Conservation (phyloP, 2,888 invertebrate genomes). For the Chrysolina haemoptera region DNA sequence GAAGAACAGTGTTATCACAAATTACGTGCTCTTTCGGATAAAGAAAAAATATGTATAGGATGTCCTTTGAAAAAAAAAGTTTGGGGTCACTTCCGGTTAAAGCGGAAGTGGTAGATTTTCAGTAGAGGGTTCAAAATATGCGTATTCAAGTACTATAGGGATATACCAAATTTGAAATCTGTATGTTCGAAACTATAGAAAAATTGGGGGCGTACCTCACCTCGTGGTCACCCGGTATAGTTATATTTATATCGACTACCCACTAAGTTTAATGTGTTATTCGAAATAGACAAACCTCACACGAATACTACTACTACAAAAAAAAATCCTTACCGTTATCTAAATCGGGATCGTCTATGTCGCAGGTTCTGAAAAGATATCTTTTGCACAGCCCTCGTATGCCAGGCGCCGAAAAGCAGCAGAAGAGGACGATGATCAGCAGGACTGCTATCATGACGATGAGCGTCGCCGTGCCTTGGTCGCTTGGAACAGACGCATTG, state of each 20-base stretch:
- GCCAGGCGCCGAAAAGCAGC: conserved; percentile 75
- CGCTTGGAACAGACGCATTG: conserved; percentile 33
- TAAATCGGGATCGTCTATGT: conserved; percentile 68
- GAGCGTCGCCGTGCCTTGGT: conserved; percentile 72
- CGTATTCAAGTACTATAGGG: no score
- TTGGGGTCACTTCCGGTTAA: no score
- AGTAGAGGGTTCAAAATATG: no score
- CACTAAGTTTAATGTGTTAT: conserved; percentile 19
- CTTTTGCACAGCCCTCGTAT: conserved; percentile 71
- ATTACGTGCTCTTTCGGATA: no score
- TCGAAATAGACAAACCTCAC: conserved; percentile 6
- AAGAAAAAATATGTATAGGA: no score
- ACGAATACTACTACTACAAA: background rate
- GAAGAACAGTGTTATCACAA: no score
- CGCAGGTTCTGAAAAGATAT: conserved; percentile 69
- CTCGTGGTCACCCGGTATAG: no score
- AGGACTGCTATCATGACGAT: conserved; percentile 74
- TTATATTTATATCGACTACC: background rate
- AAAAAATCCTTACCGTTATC: conserved; percentile 59
- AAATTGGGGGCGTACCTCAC: no score
- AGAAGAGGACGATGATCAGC: conserved; percentile 73
- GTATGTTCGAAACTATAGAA: no score
- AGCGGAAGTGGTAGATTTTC: no score
- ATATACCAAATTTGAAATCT: no score
- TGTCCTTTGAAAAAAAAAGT: no score